Conservation (phyloP, 2,888 invertebrate species). For the Sceliomorpha sp. region DNA sequence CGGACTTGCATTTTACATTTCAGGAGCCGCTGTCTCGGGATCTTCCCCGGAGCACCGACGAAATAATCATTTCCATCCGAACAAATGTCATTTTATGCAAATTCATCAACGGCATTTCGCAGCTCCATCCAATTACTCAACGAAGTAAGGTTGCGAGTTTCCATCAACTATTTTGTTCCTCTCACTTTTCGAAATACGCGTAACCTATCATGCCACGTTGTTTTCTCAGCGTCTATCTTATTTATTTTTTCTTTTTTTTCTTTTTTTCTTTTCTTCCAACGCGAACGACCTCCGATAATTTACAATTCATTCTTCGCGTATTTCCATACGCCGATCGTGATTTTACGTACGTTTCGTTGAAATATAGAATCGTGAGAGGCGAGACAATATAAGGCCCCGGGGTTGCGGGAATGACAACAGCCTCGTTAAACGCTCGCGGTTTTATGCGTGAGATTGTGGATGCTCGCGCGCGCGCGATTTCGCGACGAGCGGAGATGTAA, state of each 20-base stretch:
- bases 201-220: slow-evolving; percentile 20
- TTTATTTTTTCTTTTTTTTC: no score
- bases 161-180: slow-evolving; percentile 6
- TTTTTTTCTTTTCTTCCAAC: slow-evolving; percentile 4
- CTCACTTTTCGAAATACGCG: slow-evolving; percentile 15
- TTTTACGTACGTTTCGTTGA: slow-evolving; percentile 30
- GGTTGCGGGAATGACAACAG: slow-evolving; percentile 5
- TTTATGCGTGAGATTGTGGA: slow-evolving; percentile 11
- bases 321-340: slow-evolving; percentile 36
- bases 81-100: slow-evolving; percentile 19
- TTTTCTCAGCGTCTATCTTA: slow-evolving; percentile 7
- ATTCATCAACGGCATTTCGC: slow-evolving; percentile 16
- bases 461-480: no score
- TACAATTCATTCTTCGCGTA: slow-evolving; percentile 22
- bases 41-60: no score
- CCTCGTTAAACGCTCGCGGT: slow-evolving; percentile 23
- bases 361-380: slow-evolving; percentile 46
- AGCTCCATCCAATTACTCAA: no score
- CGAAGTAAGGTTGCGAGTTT: no score
- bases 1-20: no score
- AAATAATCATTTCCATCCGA: background rate
- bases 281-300: slow-evolving; percentile 29
- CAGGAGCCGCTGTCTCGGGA: no score
- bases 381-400: slow-evolving; percentile 23
- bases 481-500: slow-evolving; percentile 24